phyloP scores from a whole-genome alignment of 2,113 vertebrate species.

The Spermophilus dauricus region DNA sequence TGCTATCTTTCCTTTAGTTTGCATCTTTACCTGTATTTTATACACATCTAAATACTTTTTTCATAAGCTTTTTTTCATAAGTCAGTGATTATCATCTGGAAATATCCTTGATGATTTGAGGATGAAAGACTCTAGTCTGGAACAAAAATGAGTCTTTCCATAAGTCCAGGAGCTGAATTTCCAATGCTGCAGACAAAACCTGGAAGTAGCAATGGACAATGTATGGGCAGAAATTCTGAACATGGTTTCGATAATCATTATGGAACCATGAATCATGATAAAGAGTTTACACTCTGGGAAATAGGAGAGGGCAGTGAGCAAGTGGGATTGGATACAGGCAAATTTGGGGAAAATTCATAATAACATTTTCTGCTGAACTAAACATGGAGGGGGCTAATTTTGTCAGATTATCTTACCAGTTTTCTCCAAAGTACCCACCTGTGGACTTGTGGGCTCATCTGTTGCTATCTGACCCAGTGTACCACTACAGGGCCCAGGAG shows the following conservation, averaged over 20 bases:
- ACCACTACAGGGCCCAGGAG: neutral
- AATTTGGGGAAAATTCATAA: neutral
- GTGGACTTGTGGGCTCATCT: neutral
- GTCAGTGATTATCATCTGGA: neutral
- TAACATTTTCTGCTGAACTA: neutral
- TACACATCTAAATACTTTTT: neutral
- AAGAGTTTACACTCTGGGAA: neutral
- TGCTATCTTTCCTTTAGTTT: constrained; percentile 17
- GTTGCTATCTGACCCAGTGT: fast-evolving
- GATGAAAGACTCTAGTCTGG: neutral
- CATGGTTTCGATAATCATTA: neutral
- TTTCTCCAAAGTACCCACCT: neutral
- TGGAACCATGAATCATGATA: neutral
- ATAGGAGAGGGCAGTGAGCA: neutral
- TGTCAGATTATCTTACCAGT: neutral
- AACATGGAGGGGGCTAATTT: fast-evolving
- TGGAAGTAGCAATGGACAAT: neutral
- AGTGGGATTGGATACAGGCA: neutral
- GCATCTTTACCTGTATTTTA: neutral
- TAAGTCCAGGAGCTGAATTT: neutral
- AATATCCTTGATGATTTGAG: constrained; percentile 20
- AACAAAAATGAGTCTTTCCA: neutral
- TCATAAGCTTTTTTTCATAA: neutral
- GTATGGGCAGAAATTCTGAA: neutral
- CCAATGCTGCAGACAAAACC: neutral